Base-by-base conservation (phyloP, 2,113 vertebrate genomes). In the Pholis gunnellus region DNA sequence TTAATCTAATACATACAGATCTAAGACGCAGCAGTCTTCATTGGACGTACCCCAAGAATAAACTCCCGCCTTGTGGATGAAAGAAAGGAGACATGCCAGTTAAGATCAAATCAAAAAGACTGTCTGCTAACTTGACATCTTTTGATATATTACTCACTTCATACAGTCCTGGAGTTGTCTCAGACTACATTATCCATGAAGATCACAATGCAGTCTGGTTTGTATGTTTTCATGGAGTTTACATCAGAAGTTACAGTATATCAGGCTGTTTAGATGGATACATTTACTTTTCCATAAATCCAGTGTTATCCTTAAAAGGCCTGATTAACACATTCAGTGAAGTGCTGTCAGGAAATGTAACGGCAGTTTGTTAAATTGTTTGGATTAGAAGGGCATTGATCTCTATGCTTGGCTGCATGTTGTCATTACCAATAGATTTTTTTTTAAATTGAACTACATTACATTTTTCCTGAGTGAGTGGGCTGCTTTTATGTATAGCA, bases 351-450 rank as follows among this genome's bases (percentile, higher is more conserved):
- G 44, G 65, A 60, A 80, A 77, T 69, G 15, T 56, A 29, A 57
- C 29, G 25, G 52, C 36, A 36, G 17, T 71, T 59, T 54, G 63
- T 42, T 68, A 29, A 76, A 80, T 86, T 42, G n/a, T 83, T 83
- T 54, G 3, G 29, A 64, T 70, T 48, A 11, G 34, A n/a, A 20
- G 10, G 1, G 13, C 36, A 54, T 63, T 66, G 44, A 81, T 75
- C 40, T 65, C 38, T n/a, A 25, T 38, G 73, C 13, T 65, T 29
- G 46, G 36, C 50, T 77, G 31, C 34, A 34, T 22, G 65, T 48
- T 65, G 20, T 80, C 40, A 85, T 72, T 81, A 65, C 15, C 31
- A 14, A 74, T 57, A 60, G 40, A 74, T 60, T 42, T 52, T 52
- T 31, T 50, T 57, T 54, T 6, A 48, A 10, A 38, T 81, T 11